Base-by-base conservation (phyloP, 2,888 invertebrate genomes). In the Acleris holmiana region DNA sequence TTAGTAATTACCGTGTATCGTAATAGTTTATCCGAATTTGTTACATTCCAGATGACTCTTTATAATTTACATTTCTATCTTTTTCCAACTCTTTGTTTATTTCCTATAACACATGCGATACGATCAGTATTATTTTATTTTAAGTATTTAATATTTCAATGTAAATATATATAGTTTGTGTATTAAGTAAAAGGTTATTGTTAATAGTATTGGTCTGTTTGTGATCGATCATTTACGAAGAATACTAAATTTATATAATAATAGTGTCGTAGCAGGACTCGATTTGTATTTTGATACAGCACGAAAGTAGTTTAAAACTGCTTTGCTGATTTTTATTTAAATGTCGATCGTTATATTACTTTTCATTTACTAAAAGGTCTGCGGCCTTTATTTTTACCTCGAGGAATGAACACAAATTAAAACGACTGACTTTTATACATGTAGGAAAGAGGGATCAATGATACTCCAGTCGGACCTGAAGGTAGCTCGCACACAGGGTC, bases 401-500 rank as follows among this genome's bases (percentile, higher is more conserved):
- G 18, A 47, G 29, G 50, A n/a, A 50, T 41, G 17, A 48, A 54
- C 64, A 64, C 53, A 47, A 59, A 62, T 48, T 7, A 68, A 76
- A 76, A 78, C 71, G 86, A 85, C 86, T 85, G 86, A 85, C 73
- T 83, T 81, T 74, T 73, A 70, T 79, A 82, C 69, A 76, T 76
- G 73, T 77, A 81, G 76, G 75, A 68, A 80, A 78, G 78, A 76
- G 86, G 88, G 88, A 87, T 80, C 88, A 88, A 83, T 77, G 80
- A 79, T 78, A 82, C 76, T 83, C 82, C 83, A 78, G 76, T 81
- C 76, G 79, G 78, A 83, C 79, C 77, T 78, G 82, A 79, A 78
- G 75, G 74, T 80, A 82, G 80, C 77, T 82, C 78, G 78, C 83
- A 79, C 78, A 87, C 87, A 88, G 89, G 89, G 89, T 89, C 80